phyloP scores from a whole-genome alignment of 2,113 vertebrate species.

The Chaenogobius annularis region DNA sequence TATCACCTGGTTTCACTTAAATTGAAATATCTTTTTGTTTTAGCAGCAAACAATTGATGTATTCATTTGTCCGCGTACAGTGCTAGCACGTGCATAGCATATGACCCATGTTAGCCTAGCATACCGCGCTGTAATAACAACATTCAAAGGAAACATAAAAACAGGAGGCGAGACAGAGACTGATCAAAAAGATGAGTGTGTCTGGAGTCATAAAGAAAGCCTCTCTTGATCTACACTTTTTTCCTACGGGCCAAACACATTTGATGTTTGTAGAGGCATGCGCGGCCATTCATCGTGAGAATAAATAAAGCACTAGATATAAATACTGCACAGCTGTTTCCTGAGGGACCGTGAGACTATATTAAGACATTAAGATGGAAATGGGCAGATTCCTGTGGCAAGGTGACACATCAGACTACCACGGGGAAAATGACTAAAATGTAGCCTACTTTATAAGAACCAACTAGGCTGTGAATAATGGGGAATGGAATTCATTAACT shows the following conservation, averaged over 20 bases:
- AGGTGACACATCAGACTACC: constrained; percentile 8
- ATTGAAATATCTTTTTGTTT: constrained; percentile 43
- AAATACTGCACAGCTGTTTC: constrained; percentile 14
- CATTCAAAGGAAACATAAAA: background rate
- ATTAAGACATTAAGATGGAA: constrained; percentile 16
- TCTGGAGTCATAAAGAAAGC: constrained; percentile 4
- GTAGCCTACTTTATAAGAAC: background rate
- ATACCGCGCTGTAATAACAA: constrained; percentile 12
- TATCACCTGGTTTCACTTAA: constrained; percentile 26
- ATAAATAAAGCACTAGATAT: constrained; percentile 15
- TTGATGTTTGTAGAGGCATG: background rate
- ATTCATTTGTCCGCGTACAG: constrained; percentile 21
- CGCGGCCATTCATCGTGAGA: background rate
- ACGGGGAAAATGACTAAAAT: background rate
- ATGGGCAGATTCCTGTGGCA: constrained; percentile 14
- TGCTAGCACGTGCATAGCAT: constrained; percentile 16
- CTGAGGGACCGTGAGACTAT: constrained; percentile 16
- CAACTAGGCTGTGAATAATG: background rate
- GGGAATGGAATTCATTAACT: background rate
- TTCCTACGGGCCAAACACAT: constrained; percentile 5
- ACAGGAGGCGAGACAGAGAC: background rate
- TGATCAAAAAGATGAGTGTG: constrained; percentile 21
- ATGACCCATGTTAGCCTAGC: constrained; percentile 22
- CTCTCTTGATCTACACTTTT: constrained; percentile 3
- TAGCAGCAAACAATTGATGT: constrained; percentile 22